Percentiles rank a stretch among this genome's conserved stretches.
phyloP scores from a whole-genome alignment of 2,888 invertebrate species.

The Eupelmus urozonus region DNA sequence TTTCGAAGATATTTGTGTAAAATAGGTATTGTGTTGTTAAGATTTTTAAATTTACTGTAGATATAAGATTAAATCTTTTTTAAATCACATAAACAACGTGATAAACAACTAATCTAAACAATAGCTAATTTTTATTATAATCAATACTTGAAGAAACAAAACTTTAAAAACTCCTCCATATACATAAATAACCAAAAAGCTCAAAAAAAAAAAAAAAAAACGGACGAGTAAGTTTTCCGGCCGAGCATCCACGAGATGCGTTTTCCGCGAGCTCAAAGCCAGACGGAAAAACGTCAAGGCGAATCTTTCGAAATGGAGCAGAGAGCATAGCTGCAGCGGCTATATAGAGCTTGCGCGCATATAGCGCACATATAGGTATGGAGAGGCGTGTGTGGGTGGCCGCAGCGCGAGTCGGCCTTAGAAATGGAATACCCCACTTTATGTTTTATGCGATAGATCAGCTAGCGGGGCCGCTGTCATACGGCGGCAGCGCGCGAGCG shows the following conservation, averaged over 20 bases:
- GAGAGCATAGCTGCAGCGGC: slow-evolving; percentile 15
- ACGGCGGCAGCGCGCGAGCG: slow-evolving; percentile 71
- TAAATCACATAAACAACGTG: no score
- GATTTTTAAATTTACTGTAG: no score
- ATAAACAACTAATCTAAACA: no score
- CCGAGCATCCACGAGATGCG: slow-evolving; percentile 31
- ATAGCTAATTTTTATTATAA: no score
- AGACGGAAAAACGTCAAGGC: slow-evolving; percentile 52
- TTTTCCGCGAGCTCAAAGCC: neutral
- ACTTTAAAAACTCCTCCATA: no score
- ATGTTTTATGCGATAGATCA: slow-evolving; percentile 77
- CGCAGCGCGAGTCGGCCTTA: slow-evolving; percentile 66
- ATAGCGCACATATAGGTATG: neutral
- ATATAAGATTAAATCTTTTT: no score
- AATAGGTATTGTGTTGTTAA: no score
- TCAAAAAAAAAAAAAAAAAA: slow-evolving; percentile 16
- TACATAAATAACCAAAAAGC: neutral
- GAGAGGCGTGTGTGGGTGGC: neutral
- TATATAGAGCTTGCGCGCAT: neutral
- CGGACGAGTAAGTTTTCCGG: slow-evolving; percentile 27
- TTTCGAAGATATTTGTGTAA: no score
- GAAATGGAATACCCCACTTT: slow-evolving; percentile 76
- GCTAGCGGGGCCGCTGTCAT: slow-evolving; percentile 74
- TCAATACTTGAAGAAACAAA: no score
- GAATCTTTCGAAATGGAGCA: slow-evolving; percentile 56